Conservation (phyloP, 2,113 vertebrate species). For the Forbesichthys agassizii region DNA sequence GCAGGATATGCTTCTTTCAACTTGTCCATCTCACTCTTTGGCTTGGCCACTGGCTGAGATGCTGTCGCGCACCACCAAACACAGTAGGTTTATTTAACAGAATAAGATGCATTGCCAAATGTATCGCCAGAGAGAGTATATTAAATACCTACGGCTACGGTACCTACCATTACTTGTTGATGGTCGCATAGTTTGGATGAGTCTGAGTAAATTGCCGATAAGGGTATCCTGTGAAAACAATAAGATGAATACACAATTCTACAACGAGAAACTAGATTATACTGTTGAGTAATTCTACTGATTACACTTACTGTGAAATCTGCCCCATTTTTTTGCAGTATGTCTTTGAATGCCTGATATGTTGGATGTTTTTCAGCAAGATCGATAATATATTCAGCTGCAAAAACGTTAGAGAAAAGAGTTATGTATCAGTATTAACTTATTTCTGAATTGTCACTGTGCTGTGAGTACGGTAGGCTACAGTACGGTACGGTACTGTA, state of each 20-base stretch:
- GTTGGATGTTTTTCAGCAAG: conserved; percentile 85
- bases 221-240: conserved; percentile 83
- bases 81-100: not conserved
- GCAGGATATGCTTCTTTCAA: conserved; percentile 89
- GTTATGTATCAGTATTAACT: too few relatives aligned
- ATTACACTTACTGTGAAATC: conserved; percentile 84
- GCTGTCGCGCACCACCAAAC: conserved; percentile 1
- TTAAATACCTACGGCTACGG: not conserved
- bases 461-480: too few relatives aligned
- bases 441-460: not conserved
- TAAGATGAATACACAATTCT: not conserved
- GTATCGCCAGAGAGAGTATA: not conserved
- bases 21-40: conserved; percentile 83
- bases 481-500: too few relatives aligned
- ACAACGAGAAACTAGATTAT: not conserved
- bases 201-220: conserved; percentile 83
- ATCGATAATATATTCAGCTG: conserved; percentile 90
- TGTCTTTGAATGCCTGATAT: conserved; percentile 83
- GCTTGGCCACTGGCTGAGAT: conserved; percentile 66
- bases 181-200: conserved; percentile 89
- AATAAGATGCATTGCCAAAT: not conserved
- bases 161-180: conserved; percentile 80
- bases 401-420: not conserved
- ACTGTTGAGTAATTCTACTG: not conserved
- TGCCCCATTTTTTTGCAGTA: conserved; percentile 85